Evolutionary conservation across 2,888 invertebrate genomes (phyloP).

Genomic region (Ganaspis brasiliensis): DNA sequence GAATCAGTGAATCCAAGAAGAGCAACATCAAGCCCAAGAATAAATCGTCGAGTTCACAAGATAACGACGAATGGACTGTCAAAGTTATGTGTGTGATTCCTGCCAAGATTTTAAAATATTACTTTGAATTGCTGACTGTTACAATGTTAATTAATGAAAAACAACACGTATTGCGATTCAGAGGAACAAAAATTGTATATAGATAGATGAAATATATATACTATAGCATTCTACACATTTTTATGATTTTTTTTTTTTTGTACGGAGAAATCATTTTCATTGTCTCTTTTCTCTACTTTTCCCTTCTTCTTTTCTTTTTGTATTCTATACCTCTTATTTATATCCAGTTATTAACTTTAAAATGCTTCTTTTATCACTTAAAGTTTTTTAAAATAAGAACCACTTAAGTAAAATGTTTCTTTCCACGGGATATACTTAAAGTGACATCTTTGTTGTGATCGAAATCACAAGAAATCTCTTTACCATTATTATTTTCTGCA

Average conservation of each 20-base stretch:
- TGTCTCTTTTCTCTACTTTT: background rate
- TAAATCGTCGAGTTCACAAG: background rate
- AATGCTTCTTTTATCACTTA: too few species aligned
- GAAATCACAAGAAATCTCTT: background rate
- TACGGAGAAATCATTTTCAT: background rate
- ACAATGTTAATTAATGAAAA: constrained; percentile 27
- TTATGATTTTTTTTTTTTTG: background rate
- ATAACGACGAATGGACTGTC: constrained; percentile 41
- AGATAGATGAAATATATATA: constrained; percentile 54
- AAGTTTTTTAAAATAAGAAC: too few species aligned
- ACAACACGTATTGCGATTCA: constrained; percentile 29
- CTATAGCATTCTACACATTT: constrained; percentile 51
- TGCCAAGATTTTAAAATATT: constrained; percentile 57
- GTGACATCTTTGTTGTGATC: background rate
- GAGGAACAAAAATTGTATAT: constrained; percentile 54
- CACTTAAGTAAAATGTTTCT: too few species aligned
- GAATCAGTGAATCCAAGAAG: background rate
- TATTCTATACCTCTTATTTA: too few species aligned
- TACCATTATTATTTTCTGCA: background rate
- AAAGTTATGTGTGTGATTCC: constrained; percentile 57
- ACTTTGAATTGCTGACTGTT: constrained; percentile 58
- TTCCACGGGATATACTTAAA: background rate
- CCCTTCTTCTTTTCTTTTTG: too few species aligned
- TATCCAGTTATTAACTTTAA: too few species aligned
- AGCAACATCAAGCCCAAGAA: background rate